phyloP scores from a whole-genome alignment of 2,797 vertebrate genomes.

The Chiloscyllium punctatum region DNA sequence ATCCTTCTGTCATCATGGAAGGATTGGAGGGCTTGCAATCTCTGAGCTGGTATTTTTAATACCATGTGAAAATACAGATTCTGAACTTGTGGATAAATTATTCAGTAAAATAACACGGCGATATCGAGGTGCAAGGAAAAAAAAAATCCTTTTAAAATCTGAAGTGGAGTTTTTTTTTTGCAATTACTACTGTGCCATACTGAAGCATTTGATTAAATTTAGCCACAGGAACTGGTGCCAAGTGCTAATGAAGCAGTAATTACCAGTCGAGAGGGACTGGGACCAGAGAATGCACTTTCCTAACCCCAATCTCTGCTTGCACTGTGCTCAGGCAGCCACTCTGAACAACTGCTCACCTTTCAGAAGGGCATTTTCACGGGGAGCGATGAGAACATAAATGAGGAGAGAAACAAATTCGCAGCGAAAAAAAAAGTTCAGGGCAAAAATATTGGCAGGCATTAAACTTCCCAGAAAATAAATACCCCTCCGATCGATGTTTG shows the following conservation, averaged over 20 bases:
- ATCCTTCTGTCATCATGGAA: no score
- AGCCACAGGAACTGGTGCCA: constrained; percentile 86
- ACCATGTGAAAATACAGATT: not conserved
- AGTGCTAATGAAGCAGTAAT: constrained; percentile 93
- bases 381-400: not conserved
- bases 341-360: not conserved
- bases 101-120: not conserved
- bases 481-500: not conserved
- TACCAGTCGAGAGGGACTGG: constrained; percentile 68
- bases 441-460: not conserved
- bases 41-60: not conserved
- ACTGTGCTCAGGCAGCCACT: constrained; percentile 48
- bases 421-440: not conserved
- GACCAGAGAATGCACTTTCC: constrained; percentile 55
- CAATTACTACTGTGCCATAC: constrained; percentile 66
- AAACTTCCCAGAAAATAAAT: not conserved
- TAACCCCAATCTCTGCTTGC: constrained; percentile 57
- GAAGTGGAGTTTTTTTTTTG: constrained; percentile 35
- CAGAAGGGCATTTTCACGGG: not conserved
- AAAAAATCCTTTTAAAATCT: constrained; percentile 20
- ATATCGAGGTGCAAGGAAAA: not conserved
- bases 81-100: not conserved
- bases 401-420: no score
- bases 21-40: not conserved
- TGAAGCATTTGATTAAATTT: constrained; percentile 94